phyloP scores from a whole-genome alignment of 1,140 invertebrate genomes.

The Lamellibrachia luymesi region DNA sequence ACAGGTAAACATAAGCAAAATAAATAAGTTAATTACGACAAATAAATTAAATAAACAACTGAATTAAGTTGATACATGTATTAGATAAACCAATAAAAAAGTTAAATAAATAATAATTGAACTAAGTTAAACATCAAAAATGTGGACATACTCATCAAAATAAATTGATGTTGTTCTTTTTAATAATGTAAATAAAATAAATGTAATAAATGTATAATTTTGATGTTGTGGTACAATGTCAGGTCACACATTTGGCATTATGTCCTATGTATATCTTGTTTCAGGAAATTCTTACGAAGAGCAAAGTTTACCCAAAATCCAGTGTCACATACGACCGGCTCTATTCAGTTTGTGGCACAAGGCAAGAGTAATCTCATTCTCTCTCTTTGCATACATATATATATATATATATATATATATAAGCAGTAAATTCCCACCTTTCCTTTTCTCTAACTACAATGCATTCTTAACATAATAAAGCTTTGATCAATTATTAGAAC shows the following conservation, averaged over 20 bases:
- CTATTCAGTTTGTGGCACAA: conserved; percentile 9
- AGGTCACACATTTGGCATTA: background rate
- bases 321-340: background rate
- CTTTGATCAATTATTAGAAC: background rate
- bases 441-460: no score
- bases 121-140: no score
- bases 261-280: background rate
- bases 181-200: no score
- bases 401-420: background rate
- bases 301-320: conserved; percentile 12
- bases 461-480: background rate
- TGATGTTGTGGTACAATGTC: background rate
- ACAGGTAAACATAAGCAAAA: no score
- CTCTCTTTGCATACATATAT: background rate
- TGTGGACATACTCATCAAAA: no score
- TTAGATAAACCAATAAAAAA: no score
- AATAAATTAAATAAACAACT: no score
- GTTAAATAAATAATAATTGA: no score
- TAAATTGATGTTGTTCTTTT: no score
- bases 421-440: background rate
- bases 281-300: conserved; percentile 17
- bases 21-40: no score
- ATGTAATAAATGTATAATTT: no score
- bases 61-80: no score
- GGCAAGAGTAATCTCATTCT: background rate